Evolutionary conservation across 1,140 invertebrate genomes (phyloP).

Genomic region (Cyrtorhinus lividipennis): DNA sequence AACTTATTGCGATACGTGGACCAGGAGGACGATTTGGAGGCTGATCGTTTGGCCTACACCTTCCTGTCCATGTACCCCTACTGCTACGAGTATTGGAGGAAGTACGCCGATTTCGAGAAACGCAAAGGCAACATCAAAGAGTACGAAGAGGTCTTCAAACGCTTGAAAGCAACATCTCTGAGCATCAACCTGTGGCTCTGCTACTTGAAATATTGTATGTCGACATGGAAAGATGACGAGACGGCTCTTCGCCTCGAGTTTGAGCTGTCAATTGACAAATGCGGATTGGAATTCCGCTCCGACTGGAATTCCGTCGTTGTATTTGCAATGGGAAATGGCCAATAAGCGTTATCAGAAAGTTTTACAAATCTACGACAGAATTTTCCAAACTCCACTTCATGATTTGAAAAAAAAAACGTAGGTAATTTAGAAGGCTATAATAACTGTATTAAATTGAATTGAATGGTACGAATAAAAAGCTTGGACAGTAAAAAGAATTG

Average conservation of each 20-base stretch:
- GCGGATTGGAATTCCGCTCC: slow-evolving; percentile 87
- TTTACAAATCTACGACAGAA: slow-evolving; percentile 69
- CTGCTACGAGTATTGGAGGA: slow-evolving; percentile 98
- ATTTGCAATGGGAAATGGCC: slow-evolving; percentile 84
- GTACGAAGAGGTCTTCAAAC: slow-evolving; percentile 48
- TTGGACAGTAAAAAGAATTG: too few species aligned
- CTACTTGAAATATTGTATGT: slow-evolving; percentile 78
- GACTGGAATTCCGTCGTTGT: slow-evolving; percentile 91
- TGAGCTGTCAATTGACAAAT: slow-evolving; percentile 70
- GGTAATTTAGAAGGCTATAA: too few species aligned
- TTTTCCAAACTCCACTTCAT: slow-evolving; percentile 76
- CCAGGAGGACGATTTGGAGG: slow-evolving; percentile 87
- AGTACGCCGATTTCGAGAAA: slow-evolving; percentile 95
- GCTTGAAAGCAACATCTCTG: slow-evolving; percentile 84
- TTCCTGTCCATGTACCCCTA: slow-evolving; percentile 92
- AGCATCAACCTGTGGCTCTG: slow-evolving; percentile 96
- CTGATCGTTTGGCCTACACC: slow-evolving; percentile 82
- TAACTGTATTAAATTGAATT: too few species aligned
- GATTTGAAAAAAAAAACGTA: slow-evolving; percentile 82
- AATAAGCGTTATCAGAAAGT: slow-evolving; percentile 61
- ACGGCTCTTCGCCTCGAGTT: slow-evolving; percentile 68
- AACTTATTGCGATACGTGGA: slow-evolving; percentile 93
- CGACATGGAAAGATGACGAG: slow-evolving; percentile 57
- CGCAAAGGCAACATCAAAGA: slow-evolving; percentile 39
- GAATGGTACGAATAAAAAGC: too few species aligned